Evolutionary conservation across 1,140 invertebrate genomes (phyloP), one percentile per base, ranked within the genome.

Genomic region (Adoxophyes honmai): DNA sequence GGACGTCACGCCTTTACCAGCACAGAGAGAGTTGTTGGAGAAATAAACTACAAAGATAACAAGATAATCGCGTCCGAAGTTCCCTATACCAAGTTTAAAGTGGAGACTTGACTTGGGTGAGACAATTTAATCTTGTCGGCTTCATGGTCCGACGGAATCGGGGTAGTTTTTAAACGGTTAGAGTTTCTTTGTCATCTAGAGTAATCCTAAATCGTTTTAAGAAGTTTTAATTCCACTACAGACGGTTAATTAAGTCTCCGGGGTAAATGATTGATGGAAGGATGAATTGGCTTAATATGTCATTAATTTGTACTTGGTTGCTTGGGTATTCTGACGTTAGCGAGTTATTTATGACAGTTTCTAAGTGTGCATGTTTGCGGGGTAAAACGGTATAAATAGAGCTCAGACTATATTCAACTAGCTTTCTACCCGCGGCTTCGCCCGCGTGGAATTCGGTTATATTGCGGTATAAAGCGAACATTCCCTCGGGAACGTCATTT

Each of bases 11-110:
- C 33, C 52, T 53, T 48, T 13, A 48, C 10, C 57, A 55, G 59
- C 56, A 57, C 57, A 38, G 58, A 33, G 71, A 68, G 56, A 69
- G 68, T 44, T 18, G 39, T 44, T 16, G 18, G 10, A 16, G 39
- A 44, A 75, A 75, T 71, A 73, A 73, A 72, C 64, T 74, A 62
- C 55, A 66, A 68, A 81, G 73, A 69, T 81, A 84, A 84, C 75
- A 78, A 78, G 72, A 78, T 81, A 84, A 81, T 80, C 66, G 72
- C 55, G 61, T 76, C 66, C 67, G 59, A 72, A 78, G 67, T 78
- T 81, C 61, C 62, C 64, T 66, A 68, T 78, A 78, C 68, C 68
- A 70, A 78, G 68, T 73, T 69, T 67, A 73, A 44, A 73, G 70
- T 69, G 64, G 64, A 59, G 66, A 65, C 66, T 60, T 54, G 57